Percentiles rank a stretch among this genome's conserved stretches.
Evolutionary conservation across 2,888 invertebrate species (phyloP).

Genomic region (Netelia virgata): DNA sequence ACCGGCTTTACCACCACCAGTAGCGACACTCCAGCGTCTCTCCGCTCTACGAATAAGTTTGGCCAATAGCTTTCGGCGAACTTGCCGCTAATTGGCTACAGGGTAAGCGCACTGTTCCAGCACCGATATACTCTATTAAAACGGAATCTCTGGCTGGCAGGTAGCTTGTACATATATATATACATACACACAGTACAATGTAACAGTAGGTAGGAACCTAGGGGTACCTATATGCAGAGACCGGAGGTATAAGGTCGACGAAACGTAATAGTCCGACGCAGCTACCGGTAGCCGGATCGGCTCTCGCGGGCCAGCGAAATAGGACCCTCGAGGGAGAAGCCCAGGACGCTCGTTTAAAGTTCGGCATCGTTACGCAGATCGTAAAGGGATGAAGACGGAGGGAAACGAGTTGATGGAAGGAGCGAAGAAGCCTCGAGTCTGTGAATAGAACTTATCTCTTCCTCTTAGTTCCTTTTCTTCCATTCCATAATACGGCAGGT

Average conservation of each 20-base stretch:
- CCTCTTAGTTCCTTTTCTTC: slow-evolving; percentile 11
- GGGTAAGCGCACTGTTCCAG: slow-evolving; percentile 33
- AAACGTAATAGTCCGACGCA: slow-evolving; percentile 30
- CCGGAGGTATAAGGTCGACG: slow-evolving; percentile 38
- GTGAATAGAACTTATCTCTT: slow-evolving; percentile 15
- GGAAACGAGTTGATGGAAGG: slow-evolving; percentile 26
- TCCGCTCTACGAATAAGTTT: slow-evolving; percentile 58
- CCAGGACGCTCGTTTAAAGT: slow-evolving; percentile 65
- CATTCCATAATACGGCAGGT: neutral
- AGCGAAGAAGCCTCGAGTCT: slow-evolving; percentile 22
- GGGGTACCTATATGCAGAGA: slow-evolving; percentile 32
- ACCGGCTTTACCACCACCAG: slow-evolving; percentile 19
- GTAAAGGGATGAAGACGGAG: slow-evolving; percentile 62
- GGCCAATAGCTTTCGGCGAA: slow-evolving; percentile 58
- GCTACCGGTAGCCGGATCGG: slow-evolving; percentile 36
- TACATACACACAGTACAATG: slow-evolving; percentile 13
- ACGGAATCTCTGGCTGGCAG: slow-evolving; percentile 55
- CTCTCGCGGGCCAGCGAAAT: slow-evolving; percentile 49
- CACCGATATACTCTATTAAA: slow-evolving; percentile 61
- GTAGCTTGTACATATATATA: slow-evolving; percentile 4
- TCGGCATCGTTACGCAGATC: slow-evolving; percentile 65
- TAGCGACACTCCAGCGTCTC: slow-evolving; percentile 20
- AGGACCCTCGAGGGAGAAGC: slow-evolving; percentile 46
- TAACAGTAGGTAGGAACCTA: neutral
- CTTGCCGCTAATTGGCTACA: slow-evolving; percentile 63